Evolutionary conservation across 2,113 vertebrate species (phyloP), one percentile per base, ranked within the genome.

Genomic region (Sorex araneus): DNA sequence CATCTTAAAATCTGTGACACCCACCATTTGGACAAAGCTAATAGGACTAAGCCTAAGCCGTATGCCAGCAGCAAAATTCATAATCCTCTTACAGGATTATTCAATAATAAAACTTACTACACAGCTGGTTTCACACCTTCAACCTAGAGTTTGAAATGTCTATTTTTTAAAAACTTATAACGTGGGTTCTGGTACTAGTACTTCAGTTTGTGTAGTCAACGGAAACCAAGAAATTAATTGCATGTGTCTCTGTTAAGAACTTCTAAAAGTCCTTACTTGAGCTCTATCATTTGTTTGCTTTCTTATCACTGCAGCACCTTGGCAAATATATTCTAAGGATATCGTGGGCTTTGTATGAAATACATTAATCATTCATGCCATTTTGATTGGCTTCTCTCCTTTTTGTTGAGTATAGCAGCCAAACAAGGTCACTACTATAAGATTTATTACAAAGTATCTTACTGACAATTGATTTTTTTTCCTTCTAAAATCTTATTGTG

Each of bases 321-420:
- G 88, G 79, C 86, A 96, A 96, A 94, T 93, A 88, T 88, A 96
- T 92, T 90, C 79, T 67, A 93, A 94, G 60, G 66, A 85, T 95
- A 92, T 86, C 4, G 7, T 80, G 69, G 67, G 34, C 50, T 93
- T 95, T 96, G 66, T 80, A 94, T 94, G 92, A 97, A 93, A 86
- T 92, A 27, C 63, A 95, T 97, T 94, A 96, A 97, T 95, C 79
- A 92, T 93, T 96, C 85, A 95, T 95, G 66, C 70, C 30, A 40
- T 88, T 95, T 95, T 95, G 90, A 94, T 83, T 92, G 85, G 27
- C 82, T 88, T 91, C 86, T 92, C 50, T 92, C 89, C 66, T 89
- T 92, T 94, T 70, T 89, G 77, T 64, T 84, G 47, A 76, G 87
- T 82, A 54, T 57, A 90, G 34, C 67, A 89, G 50, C 43, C 82